Conservation (phyloP, 2,113 vertebrate genomes). For the Misgurnus mizolepis region DNA sequence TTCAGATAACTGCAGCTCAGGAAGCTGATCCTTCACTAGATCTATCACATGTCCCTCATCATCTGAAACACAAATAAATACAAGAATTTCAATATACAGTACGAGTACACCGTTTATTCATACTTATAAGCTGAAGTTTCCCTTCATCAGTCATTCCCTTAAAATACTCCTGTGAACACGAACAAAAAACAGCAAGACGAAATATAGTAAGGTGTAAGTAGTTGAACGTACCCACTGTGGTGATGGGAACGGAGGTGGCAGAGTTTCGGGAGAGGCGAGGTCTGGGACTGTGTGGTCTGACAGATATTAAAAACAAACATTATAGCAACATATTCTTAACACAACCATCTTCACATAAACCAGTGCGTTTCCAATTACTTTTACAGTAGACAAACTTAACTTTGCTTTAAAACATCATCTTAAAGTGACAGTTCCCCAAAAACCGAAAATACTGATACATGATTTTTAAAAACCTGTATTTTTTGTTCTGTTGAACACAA, state of each 20-base stretch:
- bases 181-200: not conserved
- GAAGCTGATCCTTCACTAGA: constrained; percentile 89
- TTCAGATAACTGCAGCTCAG: constrained; percentile 90
- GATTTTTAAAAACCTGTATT: too few species aligned
- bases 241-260: constrained; percentile 77
- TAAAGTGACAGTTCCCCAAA: too few species aligned
- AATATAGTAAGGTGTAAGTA: not conserved
- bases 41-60: constrained; percentile 87
- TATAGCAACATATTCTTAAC: not conserved
- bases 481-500: too few species aligned
- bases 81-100: not conserved
- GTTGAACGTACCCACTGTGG: constrained; percentile 84
- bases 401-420: too few species aligned
- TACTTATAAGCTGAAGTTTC: not conserved
- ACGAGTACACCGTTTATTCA: too few species aligned
- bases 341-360: not conserved
- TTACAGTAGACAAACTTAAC: too few species aligned
- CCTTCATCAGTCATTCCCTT: not conserved
- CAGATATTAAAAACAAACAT: constrained; percentile 32
- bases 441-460: too few species aligned
- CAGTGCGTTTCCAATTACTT: too few species aligned
- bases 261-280: constrained; percentile 75
- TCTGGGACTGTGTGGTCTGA: constrained; percentile 85
- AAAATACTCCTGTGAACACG: not conserved
- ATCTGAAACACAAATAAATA: constrained; percentile 71